Evolutionary conservation across 2,888 invertebrate genomes (phyloP).

Genomic region (Ennomos quercinarius): DNA sequence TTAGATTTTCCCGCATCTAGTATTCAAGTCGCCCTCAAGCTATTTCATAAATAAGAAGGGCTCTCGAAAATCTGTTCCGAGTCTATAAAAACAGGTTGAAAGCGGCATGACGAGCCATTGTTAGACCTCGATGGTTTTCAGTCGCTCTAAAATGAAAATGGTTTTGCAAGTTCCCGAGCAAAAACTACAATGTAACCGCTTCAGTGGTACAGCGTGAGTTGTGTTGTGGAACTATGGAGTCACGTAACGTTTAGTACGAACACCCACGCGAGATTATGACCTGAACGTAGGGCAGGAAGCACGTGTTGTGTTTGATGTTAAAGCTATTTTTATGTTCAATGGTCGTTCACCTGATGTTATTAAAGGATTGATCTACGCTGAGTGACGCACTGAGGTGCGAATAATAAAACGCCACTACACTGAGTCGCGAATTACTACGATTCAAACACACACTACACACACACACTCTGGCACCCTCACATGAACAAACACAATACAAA

Average conservation of each 20-base stretch:
- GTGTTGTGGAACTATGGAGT: neutral
- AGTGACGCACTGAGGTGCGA: no score
- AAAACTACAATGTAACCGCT: conserved; percentile 29
- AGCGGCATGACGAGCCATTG: conserved; percentile 12
- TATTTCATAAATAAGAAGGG: neutral
- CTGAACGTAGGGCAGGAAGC: neutral
- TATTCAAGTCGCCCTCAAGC: neutral
- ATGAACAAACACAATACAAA: no score
- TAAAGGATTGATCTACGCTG: no score
- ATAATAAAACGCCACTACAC: no score
- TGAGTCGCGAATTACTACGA: no score
- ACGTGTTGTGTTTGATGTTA: neutral
- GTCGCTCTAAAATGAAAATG: conserved; percentile 27
- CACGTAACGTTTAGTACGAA: neutral
- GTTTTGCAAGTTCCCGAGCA: conserved; percentile 26
- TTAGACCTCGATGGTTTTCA: conserved; percentile 7
- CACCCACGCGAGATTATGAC: neutral
- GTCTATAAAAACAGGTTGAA: conserved; percentile 9
- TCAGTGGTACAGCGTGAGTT: conserved; percentile 8
- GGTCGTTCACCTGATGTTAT: neutral
- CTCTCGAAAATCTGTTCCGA: conserved; percentile 5
- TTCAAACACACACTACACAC: no score
- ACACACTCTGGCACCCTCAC: no score
- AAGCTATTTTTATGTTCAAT: neutral
- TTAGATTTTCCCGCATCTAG: no score